Base-by-base conservation (phyloP, 92 coral and sea anemone genomes). In the Epizoanthus rinbou region DNA sequence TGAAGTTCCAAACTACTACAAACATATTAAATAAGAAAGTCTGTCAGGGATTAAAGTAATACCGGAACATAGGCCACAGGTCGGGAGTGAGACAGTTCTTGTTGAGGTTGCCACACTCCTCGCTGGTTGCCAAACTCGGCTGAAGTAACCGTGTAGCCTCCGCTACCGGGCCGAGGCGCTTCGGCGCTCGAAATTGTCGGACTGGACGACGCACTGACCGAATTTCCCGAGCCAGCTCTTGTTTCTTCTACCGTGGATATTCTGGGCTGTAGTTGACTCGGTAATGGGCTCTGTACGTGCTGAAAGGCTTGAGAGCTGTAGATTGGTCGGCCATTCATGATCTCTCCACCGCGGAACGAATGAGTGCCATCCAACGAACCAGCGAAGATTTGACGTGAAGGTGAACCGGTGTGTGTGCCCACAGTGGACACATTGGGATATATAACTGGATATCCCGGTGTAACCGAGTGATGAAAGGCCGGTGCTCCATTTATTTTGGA, bases 1-100 rank as follows among this genome's bases (percentile, higher is more conserved):
- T 50, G 58, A 52, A 73, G 73, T 88, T 76, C 73, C 83, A 80
- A 83, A 79, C 81, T 88, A 88, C 83, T 84, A 74, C 82, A 63
- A 66, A 74, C 79, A 60, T 76, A 74, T 79, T 72, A 85, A 89
- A 67, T 75, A 60, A 81, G 73, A 80, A 87, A 87, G 92, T 90
- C 88, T 87, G 92, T 91, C 92, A 89, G 76, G 82, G 79, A 87
- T 82, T 95, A 95, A 71, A 91, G 95, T 87, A 94, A 94, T 89
- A 92, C 97, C 98, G 94, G 99, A 76, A 90, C 99, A 57, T 94
- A 97, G 86, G 97, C 95, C 84, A 95, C 98, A 47, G 92, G 95
- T 69, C 98, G 84, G 64, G 99, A 88, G 25, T 78, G 82, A 63
- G 82, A 41, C 39, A 97, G 90, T 85, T 97, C 99, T 90, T 97